Evolutionary conservation across 2,888 invertebrate genomes (phyloP), one percentile per base, ranked within the genome.

Genomic region (Drosophila borealis): DNA sequence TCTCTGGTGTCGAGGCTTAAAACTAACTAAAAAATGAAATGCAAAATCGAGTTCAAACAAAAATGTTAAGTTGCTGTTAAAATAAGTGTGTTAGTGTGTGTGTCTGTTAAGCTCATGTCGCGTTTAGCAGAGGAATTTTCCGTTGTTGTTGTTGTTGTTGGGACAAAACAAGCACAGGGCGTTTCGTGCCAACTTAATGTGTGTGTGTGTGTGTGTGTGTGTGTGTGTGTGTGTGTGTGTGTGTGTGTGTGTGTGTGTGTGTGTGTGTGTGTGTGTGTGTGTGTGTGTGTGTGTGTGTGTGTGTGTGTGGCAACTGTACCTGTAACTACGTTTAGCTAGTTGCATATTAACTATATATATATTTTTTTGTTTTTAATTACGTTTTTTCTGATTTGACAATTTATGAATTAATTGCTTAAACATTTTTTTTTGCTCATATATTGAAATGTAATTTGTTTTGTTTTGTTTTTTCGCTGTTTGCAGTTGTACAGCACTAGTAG

Each of bases 251-350:
- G 46, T 34, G 45, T 42, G 54, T 29, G 6, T 25, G 25, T 25
- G 25, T 29, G 6, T 25, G 25, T 25, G 25, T 29, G 6, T 25
- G 25, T 25, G 25, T n/a, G n/a, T n/a, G n/a, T n/a, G 25, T 25
- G 6, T 25, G 25, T 25, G 25, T 25, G 25, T 25, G 25, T 25
- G 6, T 25, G 25, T 21, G 21, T 3, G 21, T 21, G 21, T 21
- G 21, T 3, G 3, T 34, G 45, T 42, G 54, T 63, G 46, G 63
- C 56, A 66, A 71, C 50, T 73, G 72, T 67, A 72, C 51, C 74
- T 67, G 67, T 74, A 59, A 78, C 74, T 75, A 78, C 74, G 53
- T 61, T 78, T 63, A 74, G 59, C 74, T 74, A 75, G 29, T 29
- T 78, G 78, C 54, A 61, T 74, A 71, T 57, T 51, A 60, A 60